Percentiles rank a stretch among this genome's conserved stretches.
These are phyloP conservation scores for Centropristis striata DNA, from an alignment of 2,113 vertebrate species.

Conservation along the genomic window DNA sequence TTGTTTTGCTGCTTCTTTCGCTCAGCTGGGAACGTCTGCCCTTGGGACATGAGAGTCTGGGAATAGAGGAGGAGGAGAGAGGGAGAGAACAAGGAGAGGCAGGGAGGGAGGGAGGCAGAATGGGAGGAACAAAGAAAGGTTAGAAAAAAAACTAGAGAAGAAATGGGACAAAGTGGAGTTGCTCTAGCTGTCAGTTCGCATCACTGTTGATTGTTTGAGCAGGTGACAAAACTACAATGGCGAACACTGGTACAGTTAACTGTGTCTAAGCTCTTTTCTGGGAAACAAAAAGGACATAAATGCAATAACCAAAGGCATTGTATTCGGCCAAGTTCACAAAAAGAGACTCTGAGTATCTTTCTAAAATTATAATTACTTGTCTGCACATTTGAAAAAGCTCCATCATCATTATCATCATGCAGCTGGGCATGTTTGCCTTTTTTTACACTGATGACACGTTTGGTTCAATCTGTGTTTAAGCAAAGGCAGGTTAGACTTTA, in stretches of 20 bases:
- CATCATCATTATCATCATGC: constrained; percentile 60
- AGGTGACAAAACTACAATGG: constrained; percentile 83
- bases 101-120: constrained; percentile 53
- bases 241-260: constrained; percentile 77
- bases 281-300: constrained; percentile 79
- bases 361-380: constrained; percentile 73
- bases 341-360: constrained; percentile 51
- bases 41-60: constrained; percentile 88
- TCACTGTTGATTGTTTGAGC: constrained; percentile 82
- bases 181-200: constrained; percentile 83
- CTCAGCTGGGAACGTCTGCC: constrained; percentile 92
- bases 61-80: constrained; percentile 56
- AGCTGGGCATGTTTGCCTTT: constrained; percentile 61
- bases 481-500: constrained; percentile 73
- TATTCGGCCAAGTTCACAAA: constrained; percentile 57
- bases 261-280: constrained; percentile 70
- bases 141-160: constrained; percentile 63
- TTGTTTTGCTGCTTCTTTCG: constrained; percentile 93
- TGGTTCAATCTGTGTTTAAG: constrained; percentile 73
- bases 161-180: constrained; percentile 82
- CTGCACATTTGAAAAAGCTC: constrained; percentile 61
- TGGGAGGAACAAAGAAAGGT: constrained; percentile 71
- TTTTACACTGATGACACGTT: constrained; percentile 55
- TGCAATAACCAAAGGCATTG: constrained; percentile 73
- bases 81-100: constrained; percentile 56